These are phyloP conservation scores for Cerceris ruficornis DNA, from an alignment of 2,888 invertebrate genomes.

Conservation along the genomic window DNA sequence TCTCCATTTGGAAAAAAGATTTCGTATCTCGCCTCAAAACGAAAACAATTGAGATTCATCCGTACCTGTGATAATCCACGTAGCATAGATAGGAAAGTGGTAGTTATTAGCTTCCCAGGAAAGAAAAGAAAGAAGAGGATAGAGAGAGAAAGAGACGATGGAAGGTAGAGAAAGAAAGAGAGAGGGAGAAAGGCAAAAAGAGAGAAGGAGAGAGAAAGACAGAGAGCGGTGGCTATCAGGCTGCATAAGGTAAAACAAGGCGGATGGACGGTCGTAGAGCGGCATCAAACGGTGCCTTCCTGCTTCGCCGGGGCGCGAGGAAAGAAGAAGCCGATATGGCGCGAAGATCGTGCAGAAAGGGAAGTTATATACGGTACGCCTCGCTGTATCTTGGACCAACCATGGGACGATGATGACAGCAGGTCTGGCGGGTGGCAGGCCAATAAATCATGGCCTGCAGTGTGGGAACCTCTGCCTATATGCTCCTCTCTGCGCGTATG, in stretches of 20 bases:
- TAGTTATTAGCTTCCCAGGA: slow-evolving; percentile 49
- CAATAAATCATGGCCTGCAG: slow-evolving; percentile 78
- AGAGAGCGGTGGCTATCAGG: slow-evolving; percentile 37
- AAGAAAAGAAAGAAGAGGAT: background rate
- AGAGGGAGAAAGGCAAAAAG: background rate
- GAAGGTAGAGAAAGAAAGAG: background rate
- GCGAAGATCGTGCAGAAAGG: slow-evolving; percentile 66
- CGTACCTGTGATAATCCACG: slow-evolving; percentile 23
- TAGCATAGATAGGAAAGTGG: slow-evolving; percentile 47
- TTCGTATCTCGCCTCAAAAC: background rate
- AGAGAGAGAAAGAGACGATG: background rate
- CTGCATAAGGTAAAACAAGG: slow-evolving; percentile 67
- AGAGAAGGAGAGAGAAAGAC: background rate
- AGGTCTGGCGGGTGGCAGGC: slow-evolving; percentile 75
- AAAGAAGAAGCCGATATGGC: slow-evolving; percentile 66
- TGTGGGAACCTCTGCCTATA: slow-evolving; percentile 74
- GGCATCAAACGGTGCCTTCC: slow-evolving; percentile 56
- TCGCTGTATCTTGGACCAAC: slow-evolving; percentile 66
- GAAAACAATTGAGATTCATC: background rate
- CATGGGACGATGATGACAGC: slow-evolving; percentile 77
- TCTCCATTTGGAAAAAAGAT: background rate
- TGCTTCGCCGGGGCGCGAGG: slow-evolving; percentile 63
- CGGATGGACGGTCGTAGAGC: slow-evolving; percentile 52
- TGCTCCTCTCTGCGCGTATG: slow-evolving; percentile 54
- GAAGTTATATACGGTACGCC: slow-evolving; percentile 67